A percentile compares a stretch with the other conserved stretches of the same genome.
These are phyloP conservation scores for Ridgeia piscesae DNA, from an alignment of 1,140 invertebrate species.

Conservation along the genomic window DNA sequence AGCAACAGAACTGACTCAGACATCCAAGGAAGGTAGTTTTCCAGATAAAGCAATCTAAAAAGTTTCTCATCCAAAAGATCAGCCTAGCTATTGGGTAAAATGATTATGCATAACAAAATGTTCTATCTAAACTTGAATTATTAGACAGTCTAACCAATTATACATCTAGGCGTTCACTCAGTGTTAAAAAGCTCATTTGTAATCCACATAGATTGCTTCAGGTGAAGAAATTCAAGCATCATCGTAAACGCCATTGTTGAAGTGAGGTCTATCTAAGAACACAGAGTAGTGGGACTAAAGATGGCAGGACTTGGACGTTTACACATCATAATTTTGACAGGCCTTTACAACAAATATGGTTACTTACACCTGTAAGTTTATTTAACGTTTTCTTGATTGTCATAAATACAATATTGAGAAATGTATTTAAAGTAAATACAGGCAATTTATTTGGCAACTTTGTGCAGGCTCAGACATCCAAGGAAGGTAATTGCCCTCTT, in stretches of 20 bases:
- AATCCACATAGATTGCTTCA: neutral
- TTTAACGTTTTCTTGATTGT: too few species aligned
- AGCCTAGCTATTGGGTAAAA: too few species aligned
- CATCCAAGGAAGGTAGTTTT: constrained; percentile 20
- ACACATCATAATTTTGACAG: too few species aligned
- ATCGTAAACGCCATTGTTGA: neutral
- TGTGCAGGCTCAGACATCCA: constrained; percentile 19
- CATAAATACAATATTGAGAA: neutral
- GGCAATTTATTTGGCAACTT: neutral
- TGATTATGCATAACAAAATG: too few species aligned
- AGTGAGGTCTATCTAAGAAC: neutral
- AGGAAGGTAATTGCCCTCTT: constrained; percentile 11
- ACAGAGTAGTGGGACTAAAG: neutral
- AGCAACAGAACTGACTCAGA: neutral
- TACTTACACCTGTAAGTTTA: too few species aligned
- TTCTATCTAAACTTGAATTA: neutral
- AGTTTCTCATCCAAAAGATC: too few species aligned
- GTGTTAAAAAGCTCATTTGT: neutral
- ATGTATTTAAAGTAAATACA: neutral
- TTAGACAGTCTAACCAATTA: neutral
- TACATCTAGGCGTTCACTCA: neutral
- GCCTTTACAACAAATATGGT: too few species aligned
- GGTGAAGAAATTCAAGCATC: neutral
- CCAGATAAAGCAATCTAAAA: too few species aligned
- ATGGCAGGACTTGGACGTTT: neutral